phyloP scores from a whole-genome alignment of 2,113 vertebrate genomes.

The Narcine bancroftii region DNA sequence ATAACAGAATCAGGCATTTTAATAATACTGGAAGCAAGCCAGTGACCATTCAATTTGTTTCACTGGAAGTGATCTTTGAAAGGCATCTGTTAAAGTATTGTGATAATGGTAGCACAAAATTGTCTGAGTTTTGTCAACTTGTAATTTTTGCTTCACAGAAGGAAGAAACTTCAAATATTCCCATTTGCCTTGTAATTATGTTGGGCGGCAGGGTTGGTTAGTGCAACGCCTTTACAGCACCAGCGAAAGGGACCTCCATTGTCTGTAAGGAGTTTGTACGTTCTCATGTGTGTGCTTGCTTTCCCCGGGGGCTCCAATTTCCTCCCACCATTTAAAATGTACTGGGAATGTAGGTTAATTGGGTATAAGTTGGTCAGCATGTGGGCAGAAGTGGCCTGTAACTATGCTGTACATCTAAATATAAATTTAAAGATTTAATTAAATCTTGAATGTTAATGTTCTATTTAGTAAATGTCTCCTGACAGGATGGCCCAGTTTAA shows the following conservation, averaged over 20 bases:
- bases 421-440: too few relatives aligned
- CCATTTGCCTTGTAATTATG: background rate
- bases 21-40: background rate
- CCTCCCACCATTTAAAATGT: too few relatives aligned
- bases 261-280: too few relatives aligned
- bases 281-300: too few relatives aligned
- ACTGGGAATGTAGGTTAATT: too few relatives aligned
- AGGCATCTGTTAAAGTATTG: background rate
- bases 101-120: background rate
- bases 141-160: background rate
- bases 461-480: background rate
- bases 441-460: background rate
- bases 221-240: too few relatives aligned
- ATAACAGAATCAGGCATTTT: background rate
- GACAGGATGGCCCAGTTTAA: background rate
- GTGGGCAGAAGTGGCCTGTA: too few relatives aligned
- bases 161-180: background rate
- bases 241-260: too few relatives aligned
- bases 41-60: background rate
- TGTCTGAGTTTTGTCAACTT: background rate
- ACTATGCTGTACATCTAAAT: too few relatives aligned
- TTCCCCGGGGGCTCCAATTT: too few relatives aligned
- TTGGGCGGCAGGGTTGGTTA: too few relatives aligned
- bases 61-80: background rate
- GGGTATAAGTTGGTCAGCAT: too few relatives aligned